These are phyloP conservation scores for Drosophila prostipennis DNA, from an alignment of 2,888 invertebrate species.

Conservation along the genomic window DNA sequence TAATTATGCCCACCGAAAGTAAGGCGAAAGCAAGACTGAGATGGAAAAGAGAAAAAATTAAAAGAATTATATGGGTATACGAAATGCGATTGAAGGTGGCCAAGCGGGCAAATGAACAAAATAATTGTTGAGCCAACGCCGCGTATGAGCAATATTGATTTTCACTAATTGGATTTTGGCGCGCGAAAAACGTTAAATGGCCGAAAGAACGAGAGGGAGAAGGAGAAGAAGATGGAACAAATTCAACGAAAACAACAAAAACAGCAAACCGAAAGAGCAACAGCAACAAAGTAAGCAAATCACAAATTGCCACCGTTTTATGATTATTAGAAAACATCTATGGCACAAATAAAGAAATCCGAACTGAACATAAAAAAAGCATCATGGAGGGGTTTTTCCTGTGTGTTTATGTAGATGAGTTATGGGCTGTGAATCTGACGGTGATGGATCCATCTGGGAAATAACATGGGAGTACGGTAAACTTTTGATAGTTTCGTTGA, in stretches of 20 bases:
- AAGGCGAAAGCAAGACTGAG: background rate
- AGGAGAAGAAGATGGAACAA: conserved; percentile 15
- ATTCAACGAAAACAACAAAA: conserved; percentile 19
- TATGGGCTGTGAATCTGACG: conserved; percentile 8
- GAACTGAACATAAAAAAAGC: conserved; percentile 26
- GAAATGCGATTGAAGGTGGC: conserved; percentile 12
- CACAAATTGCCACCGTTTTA: conserved; percentile 29
- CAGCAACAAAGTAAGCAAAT: conserved; percentile 41
- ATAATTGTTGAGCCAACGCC: conserved; percentile 65
- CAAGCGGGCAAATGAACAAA: conserved; percentile 33
- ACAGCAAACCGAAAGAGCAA: conserved; percentile 17
- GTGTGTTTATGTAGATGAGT: conserved; percentile 35
- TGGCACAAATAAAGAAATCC: conserved; percentile 36
- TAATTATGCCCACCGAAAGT: conserved; percentile 54
- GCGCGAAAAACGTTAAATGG: conserved; percentile 55
- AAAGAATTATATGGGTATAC: background rate
- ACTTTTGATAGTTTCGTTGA: background rate
- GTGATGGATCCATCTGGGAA: background rate
- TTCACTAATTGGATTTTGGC: conserved; percentile 70
- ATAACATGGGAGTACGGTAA: background rate
- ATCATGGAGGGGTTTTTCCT: background rate
- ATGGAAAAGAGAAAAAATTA: background rate
- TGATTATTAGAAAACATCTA: conserved; percentile 38
- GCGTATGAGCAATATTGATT: conserved; percentile 79
- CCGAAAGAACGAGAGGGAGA: background rate